phyloP scores from a whole-genome alignment of 92 coral and sea anemone genomes.

The Hydrozoanthus gracilis region DNA sequence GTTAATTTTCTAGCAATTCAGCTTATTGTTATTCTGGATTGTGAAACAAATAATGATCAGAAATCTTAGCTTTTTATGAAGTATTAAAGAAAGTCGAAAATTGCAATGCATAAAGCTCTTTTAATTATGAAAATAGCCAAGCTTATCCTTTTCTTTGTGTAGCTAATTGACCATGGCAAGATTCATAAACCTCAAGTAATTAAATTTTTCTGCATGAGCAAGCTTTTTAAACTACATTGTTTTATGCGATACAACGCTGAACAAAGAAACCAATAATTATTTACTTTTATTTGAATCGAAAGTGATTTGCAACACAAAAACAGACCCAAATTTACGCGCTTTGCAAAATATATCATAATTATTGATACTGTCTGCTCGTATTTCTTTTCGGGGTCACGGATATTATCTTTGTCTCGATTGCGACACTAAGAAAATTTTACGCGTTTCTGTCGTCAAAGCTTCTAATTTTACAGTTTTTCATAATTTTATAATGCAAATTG shows the following conservation, averaged over 20 bases:
- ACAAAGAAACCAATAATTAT: neutral
- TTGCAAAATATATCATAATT: neutral
- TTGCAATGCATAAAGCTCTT: neutral
- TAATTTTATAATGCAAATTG: neutral
- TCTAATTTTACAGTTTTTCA: conserved; percentile 8
- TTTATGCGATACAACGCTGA: neutral
- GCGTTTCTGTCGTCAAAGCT: neutral
- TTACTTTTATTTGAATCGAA: neutral
- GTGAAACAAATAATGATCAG: neutral
- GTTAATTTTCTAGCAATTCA: neutral
- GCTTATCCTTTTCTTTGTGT: conserved; percentile 34
- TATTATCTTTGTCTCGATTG: neutral
- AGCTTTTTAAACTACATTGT: neutral
- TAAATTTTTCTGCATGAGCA: conserved; percentile 15
- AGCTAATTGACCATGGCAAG: conserved; percentile 7
- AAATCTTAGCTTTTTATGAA: neutral
- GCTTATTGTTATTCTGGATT: neutral
- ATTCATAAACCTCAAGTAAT: conserved; percentile 4
- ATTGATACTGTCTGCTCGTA: neutral
- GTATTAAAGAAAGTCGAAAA: neutral
- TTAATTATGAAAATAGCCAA: neutral
- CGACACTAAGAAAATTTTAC: neutral
- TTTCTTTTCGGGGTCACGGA: neutral
- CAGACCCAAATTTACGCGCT: neutral
- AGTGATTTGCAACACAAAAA: neutral